A percentile compares a stretch with the other conserved stretches of the same genome.
phyloP scores from a whole-genome alignment of 2,888 invertebrate genomes.

The Zele albiditarsus region DNA sequence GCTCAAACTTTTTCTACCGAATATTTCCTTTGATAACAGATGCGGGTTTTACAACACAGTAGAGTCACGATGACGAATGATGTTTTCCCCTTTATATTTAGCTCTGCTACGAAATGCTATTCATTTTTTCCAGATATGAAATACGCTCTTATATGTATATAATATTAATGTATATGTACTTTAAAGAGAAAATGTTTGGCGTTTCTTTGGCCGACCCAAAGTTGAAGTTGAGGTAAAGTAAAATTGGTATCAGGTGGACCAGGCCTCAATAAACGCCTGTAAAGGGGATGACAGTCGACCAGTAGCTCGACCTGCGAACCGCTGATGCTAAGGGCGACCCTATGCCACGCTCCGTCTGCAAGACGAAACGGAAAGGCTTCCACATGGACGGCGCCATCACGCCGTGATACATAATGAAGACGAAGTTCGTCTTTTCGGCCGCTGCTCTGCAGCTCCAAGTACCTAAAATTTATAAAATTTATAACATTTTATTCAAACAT shows the following conservation, averaged over 20 bases:
- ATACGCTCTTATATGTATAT: background rate
- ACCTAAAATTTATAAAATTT: constrained; percentile 75
- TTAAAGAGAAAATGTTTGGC: constrained; percentile 89
- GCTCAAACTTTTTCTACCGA: background rate
- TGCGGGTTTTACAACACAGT: background rate
- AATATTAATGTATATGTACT: constrained; percentile 74
- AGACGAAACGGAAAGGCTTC: constrained; percentile 91
- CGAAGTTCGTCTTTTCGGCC: constrained; percentile 90
- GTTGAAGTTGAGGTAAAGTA: constrained; percentile 81
- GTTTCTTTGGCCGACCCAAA: constrained; percentile 93
- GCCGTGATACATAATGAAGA: constrained; percentile 85
- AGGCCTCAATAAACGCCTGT: constrained; percentile 83
- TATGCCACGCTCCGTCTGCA: constrained; percentile 92
- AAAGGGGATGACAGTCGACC: constrained; percentile 90
- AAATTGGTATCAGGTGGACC: constrained; percentile 85
- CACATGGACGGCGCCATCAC: constrained; percentile 80
- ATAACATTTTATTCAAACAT: constrained; percentile 7
- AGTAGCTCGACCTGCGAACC: constrained; percentile 88
- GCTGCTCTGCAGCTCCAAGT: constrained; percentile 93
- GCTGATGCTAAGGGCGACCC: constrained; percentile 87
- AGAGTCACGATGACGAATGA: constrained; percentile 31
- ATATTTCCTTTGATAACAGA: constrained; percentile 25
- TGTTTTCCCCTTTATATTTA: background rate
- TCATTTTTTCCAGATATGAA: too few relatives aligned
- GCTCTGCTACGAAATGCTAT: too few relatives aligned